Percentiles rank a stretch among this genome's conserved stretches.
Conservation (phyloP, 2,888 invertebrate genomes). For the Pardosa pseudoannulata region DNA sequence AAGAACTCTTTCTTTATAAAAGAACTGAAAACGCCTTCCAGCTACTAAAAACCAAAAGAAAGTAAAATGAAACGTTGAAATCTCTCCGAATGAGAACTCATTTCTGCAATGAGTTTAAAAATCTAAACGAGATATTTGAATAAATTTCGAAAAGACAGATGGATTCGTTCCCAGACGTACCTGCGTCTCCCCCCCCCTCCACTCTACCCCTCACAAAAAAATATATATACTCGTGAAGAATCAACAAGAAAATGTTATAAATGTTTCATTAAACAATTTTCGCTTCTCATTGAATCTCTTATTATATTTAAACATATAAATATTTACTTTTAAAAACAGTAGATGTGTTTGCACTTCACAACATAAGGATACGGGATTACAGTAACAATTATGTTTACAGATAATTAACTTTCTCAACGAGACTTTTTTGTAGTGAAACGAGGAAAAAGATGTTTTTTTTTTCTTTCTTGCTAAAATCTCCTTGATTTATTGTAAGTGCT, state of each 20-base stretch:
- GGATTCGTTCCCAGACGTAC: not conserved
- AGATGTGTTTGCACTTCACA: not conserved
- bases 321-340: not conserved
- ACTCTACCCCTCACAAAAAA: not conserved
- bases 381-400: conserved; percentile 7
- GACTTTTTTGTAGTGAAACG: not conserved
- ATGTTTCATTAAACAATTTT: not conserved
- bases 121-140: too few species aligned
- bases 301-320: not conserved
- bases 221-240: not conserved
- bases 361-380: not conserved
- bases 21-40: too few species aligned
- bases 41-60: too few species aligned
- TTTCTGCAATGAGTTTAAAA: too few species aligned
- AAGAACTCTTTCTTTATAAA: too few species aligned
- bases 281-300: conserved; percentile 1
- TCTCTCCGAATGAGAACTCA: too few species aligned
- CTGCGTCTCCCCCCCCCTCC: too few species aligned
- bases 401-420: not conserved
- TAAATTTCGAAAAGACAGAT: not conserved
- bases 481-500: not conserved
- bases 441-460: too few species aligned
- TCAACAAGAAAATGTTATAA: not conserved
- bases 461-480: not conserved
- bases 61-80: too few species aligned